A percentile compares a stretch with the other conserved stretches of the same genome.
These are phyloP conservation scores for Epiblema foenella DNA, from an alignment of 2,888 invertebrate genomes.

Conservation along the genomic window DNA sequence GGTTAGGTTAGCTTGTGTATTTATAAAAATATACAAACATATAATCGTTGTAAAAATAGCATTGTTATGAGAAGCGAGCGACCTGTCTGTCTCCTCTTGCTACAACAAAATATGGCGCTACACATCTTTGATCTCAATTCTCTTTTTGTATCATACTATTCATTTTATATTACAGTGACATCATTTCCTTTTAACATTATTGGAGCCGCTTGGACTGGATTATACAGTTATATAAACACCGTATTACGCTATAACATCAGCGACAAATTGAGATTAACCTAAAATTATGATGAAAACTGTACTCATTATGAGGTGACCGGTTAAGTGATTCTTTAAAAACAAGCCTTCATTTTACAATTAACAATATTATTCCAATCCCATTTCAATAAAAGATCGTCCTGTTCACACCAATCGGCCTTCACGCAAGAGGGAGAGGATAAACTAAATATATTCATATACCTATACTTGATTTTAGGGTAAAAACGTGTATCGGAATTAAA, in stretches of 20 bases:
- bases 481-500: neutral
- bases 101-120: conserved; percentile 2
- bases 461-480: neutral
- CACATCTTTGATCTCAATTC: conserved; percentile 4
- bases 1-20: neutral
- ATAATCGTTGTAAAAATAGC: neutral
- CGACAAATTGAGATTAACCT: neutral
- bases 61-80: neutral
- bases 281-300: neutral
- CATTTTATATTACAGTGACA: neutral
- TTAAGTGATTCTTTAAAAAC: neutral
- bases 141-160: neutral
- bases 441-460: neutral
- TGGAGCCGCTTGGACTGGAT: neutral
- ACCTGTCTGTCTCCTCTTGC: neutral
- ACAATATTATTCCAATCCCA: neutral
- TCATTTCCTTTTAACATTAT: neutral
- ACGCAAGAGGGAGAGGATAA: neutral
- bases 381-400: neutral
- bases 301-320: neutral
- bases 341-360: neutral
- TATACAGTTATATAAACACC: neutral
- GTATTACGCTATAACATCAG: neutral
- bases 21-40: no score
- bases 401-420: neutral